Evolutionary conservation across 1,140 invertebrate species (phyloP).

Genomic region (Heliconius nattereri): DNA sequence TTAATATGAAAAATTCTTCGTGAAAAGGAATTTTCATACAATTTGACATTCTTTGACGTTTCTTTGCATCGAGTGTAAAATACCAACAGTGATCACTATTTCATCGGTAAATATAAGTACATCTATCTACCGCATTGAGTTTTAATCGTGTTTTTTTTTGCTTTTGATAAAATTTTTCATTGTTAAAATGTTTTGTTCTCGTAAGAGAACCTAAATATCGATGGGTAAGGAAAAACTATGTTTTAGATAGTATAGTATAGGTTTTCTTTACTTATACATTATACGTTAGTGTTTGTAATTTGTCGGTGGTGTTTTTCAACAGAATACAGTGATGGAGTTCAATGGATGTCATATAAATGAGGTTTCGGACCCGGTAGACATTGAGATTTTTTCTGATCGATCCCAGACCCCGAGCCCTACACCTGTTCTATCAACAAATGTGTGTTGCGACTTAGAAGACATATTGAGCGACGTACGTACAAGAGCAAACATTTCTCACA

Average conservation of each 20-base stretch:
- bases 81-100: conserved; percentile 43
- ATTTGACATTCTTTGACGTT: conserved; percentile 61
- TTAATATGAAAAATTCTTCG: conserved; percentile 20
- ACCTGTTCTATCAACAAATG: conserved; percentile 66
- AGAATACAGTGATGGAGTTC: conserved; percentile 78
- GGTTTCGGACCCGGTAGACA: conserved; percentile 68
- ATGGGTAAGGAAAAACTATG: conserved; percentile 66
- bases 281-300: conserved; percentile 53
- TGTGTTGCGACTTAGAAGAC: conserved; percentile 74
- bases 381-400: conserved; percentile 64
- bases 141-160: conserved; percentile 50
- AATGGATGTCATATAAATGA: conserved; percentile 71
- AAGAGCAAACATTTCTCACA: conserved; percentile 26
- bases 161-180: conserved; percentile 45
- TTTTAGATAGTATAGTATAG: conserved; percentile 39
- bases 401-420: conserved; percentile 64
- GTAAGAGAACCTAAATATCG: conserved; percentile 72
- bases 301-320: conserved; percentile 61
- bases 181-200: conserved; percentile 75
- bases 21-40: conserved; percentile 46
- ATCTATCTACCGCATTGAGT: conserved; percentile 49
- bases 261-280: conserved; percentile 43
- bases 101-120: conserved; percentile 58
- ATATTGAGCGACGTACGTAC: conserved; percentile 78
- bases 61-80: conserved; percentile 45